These are phyloP conservation scores for Lasaia peninsularis DNA, from an alignment of 1,140 invertebrate species.

Conservation along the genomic window DNA sequence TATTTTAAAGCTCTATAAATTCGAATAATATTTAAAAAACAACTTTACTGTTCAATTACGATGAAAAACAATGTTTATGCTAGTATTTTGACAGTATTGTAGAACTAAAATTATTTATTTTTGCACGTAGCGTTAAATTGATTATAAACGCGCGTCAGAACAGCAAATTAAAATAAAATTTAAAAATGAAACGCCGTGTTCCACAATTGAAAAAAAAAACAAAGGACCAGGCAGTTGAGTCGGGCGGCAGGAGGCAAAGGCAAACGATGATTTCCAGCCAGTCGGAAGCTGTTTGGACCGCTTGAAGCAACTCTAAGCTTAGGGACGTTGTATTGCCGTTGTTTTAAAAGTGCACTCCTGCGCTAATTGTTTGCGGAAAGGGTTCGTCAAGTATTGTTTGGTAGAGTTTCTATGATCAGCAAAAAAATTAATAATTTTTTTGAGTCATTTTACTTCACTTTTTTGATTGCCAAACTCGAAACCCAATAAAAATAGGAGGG, in stretches of 20 bases:
- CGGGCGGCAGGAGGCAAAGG: conserved; percentile 56
- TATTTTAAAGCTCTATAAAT: too few species aligned
- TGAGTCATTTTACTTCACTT: too few species aligned
- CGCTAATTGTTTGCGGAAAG: conserved; percentile 74
- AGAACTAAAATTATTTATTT: neutral
- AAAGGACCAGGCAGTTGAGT: conserved; percentile 41
- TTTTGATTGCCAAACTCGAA: too few species aligned
- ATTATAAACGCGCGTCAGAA: conserved; percentile 15
- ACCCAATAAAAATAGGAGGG: too few species aligned
- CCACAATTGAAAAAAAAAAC: conserved; percentile 54
- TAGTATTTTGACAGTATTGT: too few species aligned
- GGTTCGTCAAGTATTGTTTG: conserved; percentile 64
- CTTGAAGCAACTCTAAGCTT: conserved; percentile 39
- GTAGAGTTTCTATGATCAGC: conserved; percentile 43
- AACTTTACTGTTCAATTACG: too few species aligned
- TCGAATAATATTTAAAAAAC: too few species aligned
- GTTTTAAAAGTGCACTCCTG: conserved; percentile 60
- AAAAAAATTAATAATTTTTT: conserved; percentile 17
- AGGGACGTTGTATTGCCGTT: conserved; percentile 63
- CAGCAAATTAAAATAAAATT: conserved; percentile 31
- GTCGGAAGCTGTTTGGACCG: conserved; percentile 57
- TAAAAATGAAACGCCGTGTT: conserved; percentile 34
- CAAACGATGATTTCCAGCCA: conserved; percentile 54
- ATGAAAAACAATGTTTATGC: too few species aligned
- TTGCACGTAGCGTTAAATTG: neutral